Base-by-base conservation (phyloP, 2,888 invertebrate species). In the Tetragonisca angustula region DNA sequence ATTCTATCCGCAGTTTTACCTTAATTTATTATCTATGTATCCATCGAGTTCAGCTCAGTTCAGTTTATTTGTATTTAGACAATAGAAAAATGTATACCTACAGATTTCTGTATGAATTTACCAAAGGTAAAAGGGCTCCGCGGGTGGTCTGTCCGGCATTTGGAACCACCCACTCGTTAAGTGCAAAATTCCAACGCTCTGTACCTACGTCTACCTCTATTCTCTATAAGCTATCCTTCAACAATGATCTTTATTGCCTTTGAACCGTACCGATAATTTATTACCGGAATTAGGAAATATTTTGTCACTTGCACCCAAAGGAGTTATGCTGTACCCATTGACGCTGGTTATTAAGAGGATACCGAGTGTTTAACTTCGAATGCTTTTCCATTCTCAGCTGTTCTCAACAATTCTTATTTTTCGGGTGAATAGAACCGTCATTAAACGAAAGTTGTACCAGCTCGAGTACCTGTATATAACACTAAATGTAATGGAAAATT, bases 101-200 rank as follows among this genome's bases (percentile, higher is more conserved):
- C n/a, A 54, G 81, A 85, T 79, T 85, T 80, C 61, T 54, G 50
- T 50, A 74, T 61, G 78, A 79, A 83, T 74, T 32, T 32, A 65
- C 76, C 61, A 84, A 80, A 76, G 86, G 61, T 43, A 43, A 11
- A 2, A 67, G n/a, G 54, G 73, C 67, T 21, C 77, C 32, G 19
- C 69, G 64, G 82, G 67, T 76, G 70, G 78, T 17, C 79, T 43
- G 32, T 21, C 11, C 15, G 61, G 64, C 52, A 61, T 68, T 71
- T 76, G 75, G 71, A 64, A n/a, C 76, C 83, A 73, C 54, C 68
- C 65, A 81, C 87, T 83, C 81, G 86, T 64, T 79, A 83, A 79
- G 65, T 70, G 75, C 62, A 62, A 81, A 79, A 76, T 79, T 83
- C 79, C 85, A 43, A 65, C 72, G 61, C 74, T 69, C 73, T 32